Evolutionary conservation across 1,140 invertebrate genomes (phyloP).

Genomic region (Eufriesea mexicana): DNA sequence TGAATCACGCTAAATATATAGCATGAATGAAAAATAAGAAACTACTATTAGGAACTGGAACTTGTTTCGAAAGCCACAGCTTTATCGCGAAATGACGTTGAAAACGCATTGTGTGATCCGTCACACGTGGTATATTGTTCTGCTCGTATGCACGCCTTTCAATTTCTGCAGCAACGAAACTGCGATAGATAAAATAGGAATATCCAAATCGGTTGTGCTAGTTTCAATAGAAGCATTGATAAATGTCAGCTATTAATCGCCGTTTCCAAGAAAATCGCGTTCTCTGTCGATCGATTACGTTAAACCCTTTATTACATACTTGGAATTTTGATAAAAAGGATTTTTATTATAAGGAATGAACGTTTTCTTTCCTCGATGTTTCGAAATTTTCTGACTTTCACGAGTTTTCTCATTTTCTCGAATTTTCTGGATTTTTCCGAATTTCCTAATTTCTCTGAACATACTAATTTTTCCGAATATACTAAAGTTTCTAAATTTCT

Average conservation of each 20-base stretch:
- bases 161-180: background rate
- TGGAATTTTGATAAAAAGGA: background rate
- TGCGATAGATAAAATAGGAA: conserved; percentile 6
- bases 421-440: no score
- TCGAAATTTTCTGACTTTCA: no score
- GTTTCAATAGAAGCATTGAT: conserved; percentile 25
- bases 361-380: no score
- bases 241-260: conserved; percentile 17
- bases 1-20: background rate
- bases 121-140: background rate
- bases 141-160: background rate
- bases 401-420: no score
- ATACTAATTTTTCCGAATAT: no score
- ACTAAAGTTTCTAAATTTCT: no score
- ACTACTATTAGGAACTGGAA: background rate
- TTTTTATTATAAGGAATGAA: no score
- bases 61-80: background rate
- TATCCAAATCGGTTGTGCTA: conserved; percentile 14
- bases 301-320: background rate
- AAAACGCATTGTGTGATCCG: conserved; percentile 14
- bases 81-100: conserved; percentile 4
- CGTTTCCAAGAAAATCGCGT: conserved; percentile 24
- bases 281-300: background rate
- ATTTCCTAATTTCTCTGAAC: no score
- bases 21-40: background rate